Conservation (phyloP, 2,888 invertebrate species). For the Lepidocyrtinus sp. region DNA sequence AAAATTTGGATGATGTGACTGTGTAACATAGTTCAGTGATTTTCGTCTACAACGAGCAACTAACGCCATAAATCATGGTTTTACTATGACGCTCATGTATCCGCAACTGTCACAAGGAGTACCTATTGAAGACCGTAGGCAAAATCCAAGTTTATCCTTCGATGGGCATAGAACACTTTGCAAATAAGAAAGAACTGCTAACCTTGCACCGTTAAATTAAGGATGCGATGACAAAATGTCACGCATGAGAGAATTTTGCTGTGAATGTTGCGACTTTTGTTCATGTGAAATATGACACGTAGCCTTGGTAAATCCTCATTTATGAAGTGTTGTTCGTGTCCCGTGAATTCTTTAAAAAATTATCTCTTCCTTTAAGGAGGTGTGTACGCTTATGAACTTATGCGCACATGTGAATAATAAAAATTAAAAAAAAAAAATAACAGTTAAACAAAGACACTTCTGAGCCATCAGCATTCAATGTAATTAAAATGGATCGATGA, state of each 20-base stretch:
- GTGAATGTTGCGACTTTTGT: not conserved
- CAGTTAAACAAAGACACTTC: too few relatives aligned
- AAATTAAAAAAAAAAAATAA: too few relatives aligned
- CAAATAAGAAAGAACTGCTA: not conserved
- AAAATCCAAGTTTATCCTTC: not conserved
- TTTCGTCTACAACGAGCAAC: not conserved
- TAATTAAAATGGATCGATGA: too few relatives aligned
- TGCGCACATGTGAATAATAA: too few relatives aligned
- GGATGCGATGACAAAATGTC: slow-evolving; percentile 33
- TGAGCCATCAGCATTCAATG: too few relatives aligned
- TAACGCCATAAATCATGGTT: too few relatives aligned
- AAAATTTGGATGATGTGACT: not conserved
- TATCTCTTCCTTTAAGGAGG: not conserved
- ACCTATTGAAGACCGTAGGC: not conserved
- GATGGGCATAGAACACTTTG: too few relatives aligned
- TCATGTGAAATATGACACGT: not conserved
- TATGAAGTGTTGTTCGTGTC: too few relatives aligned
- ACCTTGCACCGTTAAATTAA: slow-evolving; percentile 30
- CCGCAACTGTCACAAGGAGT: not conserved
- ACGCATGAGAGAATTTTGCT: slow-evolving; percentile 26
- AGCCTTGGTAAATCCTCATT: not conserved
- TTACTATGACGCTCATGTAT: too few relatives aligned
- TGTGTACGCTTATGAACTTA: not conserved
- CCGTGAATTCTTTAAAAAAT: not conserved
- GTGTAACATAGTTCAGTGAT: not conserved